Evolutionary conservation across 92 coral and sea anemone species (phyloP).

Genomic region (Phymanthus crucifer): DNA sequence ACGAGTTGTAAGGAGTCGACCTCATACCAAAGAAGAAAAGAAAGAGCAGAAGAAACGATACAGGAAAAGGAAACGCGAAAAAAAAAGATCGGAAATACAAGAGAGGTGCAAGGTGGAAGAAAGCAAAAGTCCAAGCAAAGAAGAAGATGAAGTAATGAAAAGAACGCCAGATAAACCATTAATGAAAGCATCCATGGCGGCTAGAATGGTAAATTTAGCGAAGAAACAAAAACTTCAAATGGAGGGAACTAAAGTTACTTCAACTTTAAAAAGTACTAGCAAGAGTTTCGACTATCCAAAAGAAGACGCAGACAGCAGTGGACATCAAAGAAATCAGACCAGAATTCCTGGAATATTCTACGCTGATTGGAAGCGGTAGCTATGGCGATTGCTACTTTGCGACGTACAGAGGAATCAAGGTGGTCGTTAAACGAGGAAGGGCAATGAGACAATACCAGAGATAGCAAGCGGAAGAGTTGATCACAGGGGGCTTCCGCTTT

Average conservation of each 20-base stretch:
- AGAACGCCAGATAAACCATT: not conserved
- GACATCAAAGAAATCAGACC: not conserved
- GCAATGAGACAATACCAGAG: slow-evolving; percentile 7
- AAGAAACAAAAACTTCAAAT: not conserved
- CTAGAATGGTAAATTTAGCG: not conserved
- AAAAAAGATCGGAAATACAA: slow-evolving; percentile 3
- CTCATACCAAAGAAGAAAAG: slow-evolving; percentile 2
- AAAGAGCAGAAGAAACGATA: not conserved
- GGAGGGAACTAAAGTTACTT: not conserved
- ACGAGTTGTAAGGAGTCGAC: not conserved
- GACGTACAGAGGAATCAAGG: slow-evolving; percentile 17
- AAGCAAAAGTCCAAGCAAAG: not conserved
- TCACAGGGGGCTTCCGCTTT: slow-evolving; percentile 34
- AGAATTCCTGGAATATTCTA: not conserved
- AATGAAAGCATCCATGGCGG: slow-evolving; percentile 7
- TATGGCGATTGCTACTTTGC: slow-evolving; percentile 8
- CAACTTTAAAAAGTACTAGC: not conserved
- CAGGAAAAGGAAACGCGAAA: slow-evolving; percentile 7
- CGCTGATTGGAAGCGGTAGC: slow-evolving; percentile 3
- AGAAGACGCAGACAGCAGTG: not conserved
- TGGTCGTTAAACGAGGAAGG: slow-evolving; percentile 20
- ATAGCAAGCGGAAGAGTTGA: slow-evolving; percentile 31
- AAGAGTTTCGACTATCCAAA: not conserved
- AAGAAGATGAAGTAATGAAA: not conserved
- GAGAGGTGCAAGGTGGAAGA: not conserved